phyloP scores from a whole-genome alignment of 1,140 invertebrate genomes.

The Colletes latitarsis region DNA sequence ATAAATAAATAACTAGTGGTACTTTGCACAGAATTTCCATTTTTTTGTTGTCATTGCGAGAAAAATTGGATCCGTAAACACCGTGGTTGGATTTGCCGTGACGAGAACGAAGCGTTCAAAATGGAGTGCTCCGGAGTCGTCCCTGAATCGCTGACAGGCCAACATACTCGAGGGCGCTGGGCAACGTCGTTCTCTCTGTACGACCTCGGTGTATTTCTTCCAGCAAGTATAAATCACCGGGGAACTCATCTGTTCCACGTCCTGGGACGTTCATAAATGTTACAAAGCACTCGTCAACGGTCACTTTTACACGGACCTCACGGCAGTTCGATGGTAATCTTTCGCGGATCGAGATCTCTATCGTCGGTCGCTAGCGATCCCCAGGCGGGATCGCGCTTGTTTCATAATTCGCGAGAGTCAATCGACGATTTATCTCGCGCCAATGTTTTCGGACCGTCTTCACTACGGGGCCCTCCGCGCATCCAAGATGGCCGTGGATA shows the following conservation, averaged over 20 bases:
- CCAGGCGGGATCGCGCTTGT: conserved; percentile 33
- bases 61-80: no score
- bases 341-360: conserved; percentile 21
- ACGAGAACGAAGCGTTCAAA: neutral
- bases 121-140: neutral
- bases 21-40: no score
- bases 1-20: no score
- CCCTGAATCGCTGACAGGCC: no score
- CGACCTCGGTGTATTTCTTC: no score
- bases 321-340: conserved; percentile 14
- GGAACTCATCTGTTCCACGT: neutral
- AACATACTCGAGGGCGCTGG: no score
- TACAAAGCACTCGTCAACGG: neutral
- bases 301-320: neutral
- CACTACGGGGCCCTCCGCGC: neutral
- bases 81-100: no score
- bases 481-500: conserved; percentile 34
- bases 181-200: no score
- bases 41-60: no score
- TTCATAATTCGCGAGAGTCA: conserved; percentile 43
- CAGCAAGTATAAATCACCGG: no score
- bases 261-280: no score
- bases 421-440: conserved; percentile 47
- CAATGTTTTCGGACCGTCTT: conserved; percentile 28
- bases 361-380: conserved; percentile 6